These are phyloP conservation scores for Plebejus anna DNA, from an alignment of 2,888 invertebrate species.

Conservation along the genomic window DNA sequence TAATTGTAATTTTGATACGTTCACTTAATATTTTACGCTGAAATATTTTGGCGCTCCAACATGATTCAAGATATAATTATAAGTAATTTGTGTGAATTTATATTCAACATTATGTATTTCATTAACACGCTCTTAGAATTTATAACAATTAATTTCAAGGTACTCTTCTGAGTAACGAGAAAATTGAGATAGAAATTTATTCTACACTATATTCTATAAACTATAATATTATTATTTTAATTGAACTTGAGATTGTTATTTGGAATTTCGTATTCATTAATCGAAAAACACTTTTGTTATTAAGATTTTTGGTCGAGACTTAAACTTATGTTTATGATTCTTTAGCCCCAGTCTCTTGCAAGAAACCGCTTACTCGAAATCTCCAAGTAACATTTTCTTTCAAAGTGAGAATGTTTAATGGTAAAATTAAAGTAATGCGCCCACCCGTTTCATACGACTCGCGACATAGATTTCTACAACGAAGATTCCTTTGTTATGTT, in stretches of 20 bases:
- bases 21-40: conserved; percentile 17
- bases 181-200: neutral
- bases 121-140: neutral
- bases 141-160: neutral
- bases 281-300: neutral
- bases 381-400: neutral
- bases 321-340: too few species aligned
- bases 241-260: neutral
- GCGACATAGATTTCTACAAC: neutral
- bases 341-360: too few species aligned
- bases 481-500: neutral
- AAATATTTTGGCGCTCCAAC: conserved; percentile 12
- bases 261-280: neutral
- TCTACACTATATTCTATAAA: neutral
- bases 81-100: conserved; percentile 24
- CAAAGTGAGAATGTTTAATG: neutral
- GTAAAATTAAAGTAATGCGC: neutral
- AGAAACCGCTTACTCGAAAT: neutral
- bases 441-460: neutral
- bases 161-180: neutral
- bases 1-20: conserved; percentile 24
- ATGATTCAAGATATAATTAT: conserved; percentile 28
- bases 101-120: conserved; percentile 20
- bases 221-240: neutral
- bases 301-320: too few species aligned